Percentiles rank a stretch among this genome's conserved stretches.
Conservation (phyloP, 2,797 vertebrate genomes). For the Alectoris magna region DNA sequence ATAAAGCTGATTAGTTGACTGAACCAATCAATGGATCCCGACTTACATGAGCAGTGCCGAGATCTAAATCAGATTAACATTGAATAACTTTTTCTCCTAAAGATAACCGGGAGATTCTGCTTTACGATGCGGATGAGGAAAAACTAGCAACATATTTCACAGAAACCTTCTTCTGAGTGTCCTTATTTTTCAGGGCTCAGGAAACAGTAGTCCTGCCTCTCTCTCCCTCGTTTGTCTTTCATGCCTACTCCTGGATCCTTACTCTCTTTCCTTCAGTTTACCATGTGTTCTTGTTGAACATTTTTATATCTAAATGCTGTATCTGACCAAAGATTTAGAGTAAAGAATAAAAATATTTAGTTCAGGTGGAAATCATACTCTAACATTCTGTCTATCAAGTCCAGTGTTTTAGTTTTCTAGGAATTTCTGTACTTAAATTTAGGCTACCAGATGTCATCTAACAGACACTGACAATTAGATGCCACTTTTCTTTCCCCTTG, state of each 20-base stretch:
- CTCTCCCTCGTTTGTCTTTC: not conserved
- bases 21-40: not conserved
- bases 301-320: not conserved
- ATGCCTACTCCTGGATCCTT: not conserved
- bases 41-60: not conserved
- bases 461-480: not conserved
- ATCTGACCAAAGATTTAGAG: not conserved
- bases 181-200: not conserved
- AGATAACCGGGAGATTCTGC: not conserved
- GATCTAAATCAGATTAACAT: not conserved
- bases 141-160: not conserved
- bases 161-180: not conserved
- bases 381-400: not conserved
- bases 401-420: not conserved
- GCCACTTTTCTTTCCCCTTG: not conserved
- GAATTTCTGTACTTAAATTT: conserved; percentile 2
- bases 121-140: not conserved
- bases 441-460: not conserved
- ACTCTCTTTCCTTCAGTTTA: not conserved
- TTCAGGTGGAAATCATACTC: not conserved
- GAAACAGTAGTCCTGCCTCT: not conserved
- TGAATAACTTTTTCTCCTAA: conserved; percentile 2
- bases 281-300: not conserved
- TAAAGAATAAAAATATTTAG: not conserved
- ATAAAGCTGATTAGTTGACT: not conserved